Percentiles rank a stretch among this genome's conserved stretches.
These are phyloP conservation scores for Octopus sinensis DNA, from an alignment of 1,140 invertebrate species.

Conservation along the genomic window DNA sequence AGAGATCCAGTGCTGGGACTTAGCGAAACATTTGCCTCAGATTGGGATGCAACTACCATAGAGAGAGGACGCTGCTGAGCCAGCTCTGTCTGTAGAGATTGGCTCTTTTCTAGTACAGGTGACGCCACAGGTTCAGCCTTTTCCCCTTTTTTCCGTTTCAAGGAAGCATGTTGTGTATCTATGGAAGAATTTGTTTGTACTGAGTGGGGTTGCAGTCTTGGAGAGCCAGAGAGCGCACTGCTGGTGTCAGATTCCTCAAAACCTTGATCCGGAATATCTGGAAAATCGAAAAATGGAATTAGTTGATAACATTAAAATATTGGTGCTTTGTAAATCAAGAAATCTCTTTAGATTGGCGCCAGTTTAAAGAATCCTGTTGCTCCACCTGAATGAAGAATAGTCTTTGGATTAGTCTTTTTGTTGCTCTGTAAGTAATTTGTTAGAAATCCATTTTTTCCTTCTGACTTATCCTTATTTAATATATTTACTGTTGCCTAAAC, in stretches of 20 bases:
- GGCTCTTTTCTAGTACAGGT: slow-evolving; percentile 48
- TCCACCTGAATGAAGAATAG: too few relatives aligned
- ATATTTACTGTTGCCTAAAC: too few relatives aligned
- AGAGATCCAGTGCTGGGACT: slow-evolving; percentile 51
- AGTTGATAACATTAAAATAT: too few relatives aligned
- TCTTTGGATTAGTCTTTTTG: too few relatives aligned
- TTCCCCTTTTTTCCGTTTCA: slow-evolving; percentile 60
- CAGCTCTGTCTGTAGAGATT: slow-evolving; percentile 49
- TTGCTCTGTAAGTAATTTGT: too few relatives aligned
- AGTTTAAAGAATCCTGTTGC: too few relatives aligned
- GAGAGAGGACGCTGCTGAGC: slow-evolving; percentile 53
- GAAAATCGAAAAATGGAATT: background rate
- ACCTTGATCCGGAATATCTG: slow-evolving; percentile 43
- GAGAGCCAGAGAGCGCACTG: slow-evolving; percentile 32
- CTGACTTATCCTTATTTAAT: too few relatives aligned
- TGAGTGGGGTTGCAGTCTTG: slow-evolving; percentile 4
- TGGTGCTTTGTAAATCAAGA: too few relatives aligned
- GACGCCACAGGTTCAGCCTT: slow-evolving; percentile 30
- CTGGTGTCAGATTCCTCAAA: slow-evolving; percentile 51
- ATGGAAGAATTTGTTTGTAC: slow-evolving; percentile 27
- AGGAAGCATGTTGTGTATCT: slow-evolving; percentile 63
- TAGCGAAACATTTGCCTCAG: slow-evolving; percentile 50
- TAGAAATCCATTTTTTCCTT: too few relatives aligned
- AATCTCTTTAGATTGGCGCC: too few relatives aligned
- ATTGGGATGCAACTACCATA: slow-evolving; percentile 54